Evolutionary conservation across 2,888 invertebrate species (phyloP).

Genomic region (Thyatira batis): DNA sequence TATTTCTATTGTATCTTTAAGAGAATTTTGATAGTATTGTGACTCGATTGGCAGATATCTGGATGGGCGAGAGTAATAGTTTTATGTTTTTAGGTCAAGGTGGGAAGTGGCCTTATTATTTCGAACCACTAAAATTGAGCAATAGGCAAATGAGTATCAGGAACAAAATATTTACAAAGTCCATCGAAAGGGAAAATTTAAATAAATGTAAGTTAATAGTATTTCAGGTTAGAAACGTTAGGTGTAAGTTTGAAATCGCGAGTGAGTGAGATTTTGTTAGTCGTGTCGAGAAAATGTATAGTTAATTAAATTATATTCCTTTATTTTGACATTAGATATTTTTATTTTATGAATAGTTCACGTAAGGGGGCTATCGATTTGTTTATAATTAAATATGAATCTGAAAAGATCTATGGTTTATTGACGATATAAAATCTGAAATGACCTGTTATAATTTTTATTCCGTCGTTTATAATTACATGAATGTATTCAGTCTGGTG

Average conservation of each 20-base stretch:
- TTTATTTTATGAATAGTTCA: conserved; percentile 37
- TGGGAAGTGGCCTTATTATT: conserved; percentile 69
- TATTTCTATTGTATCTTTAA: conserved; percentile 32
- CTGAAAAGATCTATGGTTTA: conserved; percentile 9
- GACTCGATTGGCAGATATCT: conserved; percentile 6
- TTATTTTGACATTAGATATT: conserved; percentile 53
- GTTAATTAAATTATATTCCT: conserved; percentile 61
- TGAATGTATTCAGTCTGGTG: background rate
- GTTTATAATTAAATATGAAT: conserved; percentile 37
- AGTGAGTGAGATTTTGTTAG: conserved; percentile 55
- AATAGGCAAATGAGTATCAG: conserved; percentile 38
- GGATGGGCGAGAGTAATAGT: background rate
- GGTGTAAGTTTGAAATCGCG: conserved; percentile 39
- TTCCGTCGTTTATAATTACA: background rate
- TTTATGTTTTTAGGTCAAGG: conserved; percentile 37
- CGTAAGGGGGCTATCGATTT: conserved; percentile 30
- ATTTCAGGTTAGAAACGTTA: conserved; percentile 42
- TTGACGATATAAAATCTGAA: background rate
- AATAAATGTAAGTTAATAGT: conserved; percentile 38
- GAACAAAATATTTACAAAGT: conserved; percentile 43
- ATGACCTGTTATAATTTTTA: background rate
- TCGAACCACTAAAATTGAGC: conserved; percentile 39
- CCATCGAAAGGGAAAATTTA: conserved; percentile 33
- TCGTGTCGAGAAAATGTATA: conserved; percentile 51
- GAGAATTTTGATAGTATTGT: background rate